Evolutionary conservation across 2,888 invertebrate genomes (phyloP), one percentile per base, ranked within the genome.

Genomic region (Acronicta leporina): DNA sequence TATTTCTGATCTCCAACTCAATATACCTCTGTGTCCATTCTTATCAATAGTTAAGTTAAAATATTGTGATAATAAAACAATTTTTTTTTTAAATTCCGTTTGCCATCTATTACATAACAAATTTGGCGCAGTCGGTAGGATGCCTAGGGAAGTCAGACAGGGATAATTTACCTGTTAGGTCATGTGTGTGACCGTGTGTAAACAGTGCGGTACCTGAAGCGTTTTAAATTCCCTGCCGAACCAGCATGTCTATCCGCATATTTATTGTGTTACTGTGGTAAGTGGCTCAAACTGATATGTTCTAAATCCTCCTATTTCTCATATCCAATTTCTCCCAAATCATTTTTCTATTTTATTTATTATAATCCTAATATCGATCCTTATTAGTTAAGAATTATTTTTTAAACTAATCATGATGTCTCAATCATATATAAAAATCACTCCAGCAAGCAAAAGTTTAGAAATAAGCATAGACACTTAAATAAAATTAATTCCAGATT

Each of bases 241-340:
- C 41, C 41, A 13, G 13, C 9, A 41, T 14, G 41, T 41, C 41
- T 41, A 41, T 41, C 41, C 41, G 41, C 41, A 41, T 41, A 15
- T 41, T 14, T 41, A n/a, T 41, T 41, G 41, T 44, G 16, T 44
- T 46, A 46, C 30, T 51, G 41, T 51, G 41, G 30, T 42, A 40
- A 51, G 51, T 51, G 51, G 25, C 25, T 16, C 40, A 41, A 51
- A 41, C 46, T 14, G n/a, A n/a, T 46, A 30, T 27, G n/a, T 46
- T 13, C 46, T 30, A 25, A 20, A 30, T 30, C 14, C 13, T 35
- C 35, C 35, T 35, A 35, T 35, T 35, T 35, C 35, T 30, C 30
- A 30, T 30, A 30, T 30, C 30, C 30, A 30, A 30, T 30, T 30
- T 45, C n/a, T 10, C n/a, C 27, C 16, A 25, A 27, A 27, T 27